A percentile compares a stretch with the other conserved stretches of the same genome.
These are phyloP conservation scores for Stylophora pistillata DNA, from an alignment of 64 coral and sea anemone genomes.

Conservation along the genomic window DNA sequence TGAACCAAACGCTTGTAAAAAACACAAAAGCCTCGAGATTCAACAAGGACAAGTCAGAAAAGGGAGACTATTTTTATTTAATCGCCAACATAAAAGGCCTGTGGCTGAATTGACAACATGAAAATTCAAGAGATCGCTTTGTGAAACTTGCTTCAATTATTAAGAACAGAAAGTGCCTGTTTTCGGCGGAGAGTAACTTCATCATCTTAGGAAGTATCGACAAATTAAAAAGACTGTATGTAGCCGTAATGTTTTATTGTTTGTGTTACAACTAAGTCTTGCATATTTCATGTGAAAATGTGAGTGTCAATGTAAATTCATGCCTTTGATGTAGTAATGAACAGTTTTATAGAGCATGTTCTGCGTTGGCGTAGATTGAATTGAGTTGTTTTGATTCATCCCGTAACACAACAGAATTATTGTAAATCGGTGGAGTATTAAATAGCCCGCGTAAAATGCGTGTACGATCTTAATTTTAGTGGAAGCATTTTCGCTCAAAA, in stretches of 20 bases:
- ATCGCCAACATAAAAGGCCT: neutral
- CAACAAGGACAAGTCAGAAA: neutral
- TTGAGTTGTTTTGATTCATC: neutral
- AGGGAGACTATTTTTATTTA: neutral
- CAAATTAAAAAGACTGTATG: neutral
- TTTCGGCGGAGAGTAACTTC: neutral
- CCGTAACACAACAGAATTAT: neutral
- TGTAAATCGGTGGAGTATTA: neutral
- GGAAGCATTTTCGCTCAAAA: neutral
- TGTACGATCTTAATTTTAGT: neutral
- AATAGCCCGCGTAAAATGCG: neutral
- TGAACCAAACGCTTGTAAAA: neutral
- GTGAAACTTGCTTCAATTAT: neutral
- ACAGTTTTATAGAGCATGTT: neutral
- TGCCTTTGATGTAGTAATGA: neutral
- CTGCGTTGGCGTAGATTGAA: neutral
- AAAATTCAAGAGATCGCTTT: neutral
- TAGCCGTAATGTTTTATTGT: neutral
- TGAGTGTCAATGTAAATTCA: neutral
- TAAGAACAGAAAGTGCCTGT: neutral
- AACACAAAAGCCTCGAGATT: neutral
- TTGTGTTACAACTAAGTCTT: neutral
- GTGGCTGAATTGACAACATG: neutral
- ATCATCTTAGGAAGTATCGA: neutral
- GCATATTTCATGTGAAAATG: constrained; percentile 3